Conservation (phyloP, 2,797 vertebrate genomes). For the Leuciscus waleckii region DNA sequence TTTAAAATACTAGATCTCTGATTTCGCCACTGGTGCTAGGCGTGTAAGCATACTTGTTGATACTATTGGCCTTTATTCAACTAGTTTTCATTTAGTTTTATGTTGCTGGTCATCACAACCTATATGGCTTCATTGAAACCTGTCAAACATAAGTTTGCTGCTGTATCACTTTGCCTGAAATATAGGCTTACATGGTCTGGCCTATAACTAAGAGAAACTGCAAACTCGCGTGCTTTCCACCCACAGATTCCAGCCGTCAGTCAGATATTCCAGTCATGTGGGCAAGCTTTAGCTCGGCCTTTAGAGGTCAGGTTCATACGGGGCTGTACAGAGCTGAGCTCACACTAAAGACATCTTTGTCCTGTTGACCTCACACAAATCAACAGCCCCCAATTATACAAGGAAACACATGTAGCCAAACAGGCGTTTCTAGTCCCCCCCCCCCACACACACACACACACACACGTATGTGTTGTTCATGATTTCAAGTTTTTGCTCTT, state of each 20-base stretch:
- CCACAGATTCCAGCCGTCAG: slow-evolving; percentile 27
- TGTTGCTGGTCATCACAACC: neutral
- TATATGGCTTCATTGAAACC: neutral
- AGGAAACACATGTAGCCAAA: neutral
- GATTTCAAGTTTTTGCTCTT: neutral
- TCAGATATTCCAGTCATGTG: slow-evolving; percentile 41
- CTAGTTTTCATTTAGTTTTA: neutral
- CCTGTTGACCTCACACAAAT: slow-evolving; percentile 23
- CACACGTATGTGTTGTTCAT: neutral
- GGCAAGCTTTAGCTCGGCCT: slow-evolving; percentile 1
- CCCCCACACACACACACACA: too few species aligned
- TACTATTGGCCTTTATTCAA: neutral
- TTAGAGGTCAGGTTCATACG: slow-evolving; percentile 26
- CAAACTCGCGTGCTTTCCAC: neutral
- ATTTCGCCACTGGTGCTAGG: neutral
- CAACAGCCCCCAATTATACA: slow-evolving; percentile 1
- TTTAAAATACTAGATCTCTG: neutral
- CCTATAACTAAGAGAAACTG: slow-evolving; percentile 2
- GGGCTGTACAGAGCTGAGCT: slow-evolving; percentile 20
- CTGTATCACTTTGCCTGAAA: slow-evolving; percentile 1
- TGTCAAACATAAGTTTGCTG: neutral
- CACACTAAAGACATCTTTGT: neutral
- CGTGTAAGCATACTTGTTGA: neutral
- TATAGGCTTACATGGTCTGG: neutral
- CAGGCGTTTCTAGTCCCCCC: neutral